Percentiles rank a stretch among this genome's conserved stretches.
Evolutionary conservation across 2,113 vertebrate species (phyloP).

Genomic region (Ctenomys sociabilis): DNA sequence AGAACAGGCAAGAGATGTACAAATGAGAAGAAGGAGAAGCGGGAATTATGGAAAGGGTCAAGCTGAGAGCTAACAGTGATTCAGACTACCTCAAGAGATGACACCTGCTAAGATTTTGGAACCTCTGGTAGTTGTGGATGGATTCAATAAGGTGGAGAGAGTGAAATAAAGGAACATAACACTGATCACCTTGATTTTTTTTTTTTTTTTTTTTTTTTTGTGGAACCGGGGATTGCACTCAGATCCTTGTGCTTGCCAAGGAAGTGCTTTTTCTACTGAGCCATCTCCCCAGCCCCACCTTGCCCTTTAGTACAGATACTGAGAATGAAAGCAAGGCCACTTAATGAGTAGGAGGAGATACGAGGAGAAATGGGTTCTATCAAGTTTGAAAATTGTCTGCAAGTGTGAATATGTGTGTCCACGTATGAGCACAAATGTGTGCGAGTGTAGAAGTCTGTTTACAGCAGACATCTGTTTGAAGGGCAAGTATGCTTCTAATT

Average conservation of each 20-base stretch:
- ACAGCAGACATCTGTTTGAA: neutral
- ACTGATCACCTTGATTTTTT: neutral
- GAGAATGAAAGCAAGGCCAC: neutral
- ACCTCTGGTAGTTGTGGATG: neutral
- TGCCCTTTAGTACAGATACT: neutral
- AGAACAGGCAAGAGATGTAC: neutral
- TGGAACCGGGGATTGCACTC: no score
- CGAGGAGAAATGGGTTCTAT: neutral
- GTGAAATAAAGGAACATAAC: neutral
- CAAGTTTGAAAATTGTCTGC: no score
- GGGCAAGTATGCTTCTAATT: fast-evolving
- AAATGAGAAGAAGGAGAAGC: neutral
- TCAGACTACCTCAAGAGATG: neutral
- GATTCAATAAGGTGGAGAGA: neutral
- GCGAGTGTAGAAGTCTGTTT: neutral
- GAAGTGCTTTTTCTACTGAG: no score
- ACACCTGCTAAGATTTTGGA: neutral
- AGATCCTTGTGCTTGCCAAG: no score
- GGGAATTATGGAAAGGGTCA: neutral
- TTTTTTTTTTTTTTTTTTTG: no score
- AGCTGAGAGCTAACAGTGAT: neutral
- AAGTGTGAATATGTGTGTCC: neutral
- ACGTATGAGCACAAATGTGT: no score
- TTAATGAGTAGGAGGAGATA: neutral
- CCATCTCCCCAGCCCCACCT: no score